Base-by-base conservation (phyloP, 2,888 invertebrate species). In the Brenthis hecate region DNA sequence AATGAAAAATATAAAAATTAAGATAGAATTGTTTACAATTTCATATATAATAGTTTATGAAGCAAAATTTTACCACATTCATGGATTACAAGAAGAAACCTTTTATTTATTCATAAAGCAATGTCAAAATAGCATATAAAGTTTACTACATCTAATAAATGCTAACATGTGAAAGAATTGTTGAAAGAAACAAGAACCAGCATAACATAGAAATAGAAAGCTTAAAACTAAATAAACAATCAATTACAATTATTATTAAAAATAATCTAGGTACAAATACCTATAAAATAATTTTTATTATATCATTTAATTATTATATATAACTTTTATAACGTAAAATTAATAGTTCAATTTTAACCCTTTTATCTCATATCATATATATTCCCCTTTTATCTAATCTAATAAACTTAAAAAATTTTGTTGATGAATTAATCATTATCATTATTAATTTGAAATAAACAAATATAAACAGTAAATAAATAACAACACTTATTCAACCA, bases 241-340 rank as follows among this genome's bases (percentile, higher is more conserved):
- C 4, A 13, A 32, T 50, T 60, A 60, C 28, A 60, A 60, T 50
- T 60, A 48, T 50, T 28, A 47, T 48, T n/a, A 28, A 28, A 60
- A 47, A 19, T 14, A 28, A 50, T 43, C 36, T 32, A 50, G 60
- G 50, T 60, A 60, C 50, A 50, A 28, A 50, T 60, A 60, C 48
- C 60, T 50, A 60, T 50, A 28, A 50, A 50, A 28, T 6, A 16
- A 28, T 16, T n/a, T 23, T 60, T 16, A 60, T 50, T 28, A 50
- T 16, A 50, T 48, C n/a, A 50, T 32, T 50, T 16, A 50, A 60
- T 50, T 28, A n/a, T 32, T 13, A 50, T 28, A 50, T 60, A 50
- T 28, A 48, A 28, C 28, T 36, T 36, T 43, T 43, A 43, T 43
- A 43, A 43, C 36, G 11, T 43, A 43, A 43, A 43, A 43, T 43